Conservation (phyloP, 1,140 invertebrate genomes). For the Apis laboriosa region DNA sequence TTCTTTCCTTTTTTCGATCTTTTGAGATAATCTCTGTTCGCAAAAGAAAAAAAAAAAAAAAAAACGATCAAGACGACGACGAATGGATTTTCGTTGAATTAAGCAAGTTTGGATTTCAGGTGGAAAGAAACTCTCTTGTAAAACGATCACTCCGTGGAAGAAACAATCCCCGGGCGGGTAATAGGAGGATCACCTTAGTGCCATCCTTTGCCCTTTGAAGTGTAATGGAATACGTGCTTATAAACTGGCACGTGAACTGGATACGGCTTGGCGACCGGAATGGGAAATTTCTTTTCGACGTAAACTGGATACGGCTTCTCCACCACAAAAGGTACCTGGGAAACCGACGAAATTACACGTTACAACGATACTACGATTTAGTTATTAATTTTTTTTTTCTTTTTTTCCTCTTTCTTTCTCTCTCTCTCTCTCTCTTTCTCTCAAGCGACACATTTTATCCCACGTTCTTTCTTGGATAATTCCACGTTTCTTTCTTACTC, state of each 20-base stretch:
- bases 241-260: slow-evolving; percentile 90
- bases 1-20: no score
- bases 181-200: slow-evolving; percentile 51
- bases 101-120: slow-evolving; percentile 18
- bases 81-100: neutral
- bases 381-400: neutral
- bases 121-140: slow-evolving; percentile 10
- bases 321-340: slow-evolving; percentile 86
- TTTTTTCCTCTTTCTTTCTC: no score
- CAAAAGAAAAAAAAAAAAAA: no score
- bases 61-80: neutral
- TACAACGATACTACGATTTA: neutral
- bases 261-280: slow-evolving; percentile 84
- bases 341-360: slow-evolving; percentile 54
- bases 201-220: slow-evolving; percentile 75
- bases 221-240: slow-evolving; percentile 88
- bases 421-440: no score
- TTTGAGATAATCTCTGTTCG: no score
- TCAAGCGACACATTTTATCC: neutral
- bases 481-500: slow-evolving; percentile 41
- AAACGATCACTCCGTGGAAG: neutral
- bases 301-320: slow-evolving; percentile 88
- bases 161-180: neutral
- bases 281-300: slow-evolving; percentile 78
- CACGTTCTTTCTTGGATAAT: neutral